Conservation (phyloP, 2,797 vertebrate species). For the Microtus agrestis region DNA sequence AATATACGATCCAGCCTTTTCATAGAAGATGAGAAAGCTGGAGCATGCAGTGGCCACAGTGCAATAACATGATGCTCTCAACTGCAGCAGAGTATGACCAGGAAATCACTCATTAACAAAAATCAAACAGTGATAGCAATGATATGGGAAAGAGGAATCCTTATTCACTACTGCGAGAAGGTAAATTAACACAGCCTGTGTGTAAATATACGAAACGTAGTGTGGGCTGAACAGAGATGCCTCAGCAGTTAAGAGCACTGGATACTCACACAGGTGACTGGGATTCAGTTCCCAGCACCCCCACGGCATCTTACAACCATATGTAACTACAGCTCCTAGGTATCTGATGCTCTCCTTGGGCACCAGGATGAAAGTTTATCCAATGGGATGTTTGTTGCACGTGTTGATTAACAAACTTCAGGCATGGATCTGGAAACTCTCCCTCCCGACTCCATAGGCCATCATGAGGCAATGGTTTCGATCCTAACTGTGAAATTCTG, state of each 20-base stretch:
- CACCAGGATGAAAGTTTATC: not conserved
- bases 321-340: not conserved
- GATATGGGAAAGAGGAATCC: not conserved
- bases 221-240: not conserved
- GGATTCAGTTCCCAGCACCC: not conserved
- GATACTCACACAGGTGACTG: not conserved
- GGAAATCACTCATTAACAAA: not conserved
- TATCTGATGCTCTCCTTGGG: not conserved
- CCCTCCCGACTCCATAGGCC: not conserved
- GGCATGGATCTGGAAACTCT: not conserved
- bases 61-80: not conserved
- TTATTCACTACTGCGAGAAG: not conserved
- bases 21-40: not conserved
- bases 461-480: not conserved
- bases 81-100: not conserved
- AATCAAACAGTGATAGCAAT: not conserved
- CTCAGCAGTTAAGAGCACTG: not conserved
- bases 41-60: not conserved
- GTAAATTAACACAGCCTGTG: not conserved
- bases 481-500: not conserved
- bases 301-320: not conserved
- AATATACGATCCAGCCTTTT: not conserved
- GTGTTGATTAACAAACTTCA: not conserved
- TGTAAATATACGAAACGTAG: not conserved
- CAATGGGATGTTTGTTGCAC: not conserved